Conservation (phyloP, 2,888 invertebrate species). For the Willowsia nigromaculata region DNA sequence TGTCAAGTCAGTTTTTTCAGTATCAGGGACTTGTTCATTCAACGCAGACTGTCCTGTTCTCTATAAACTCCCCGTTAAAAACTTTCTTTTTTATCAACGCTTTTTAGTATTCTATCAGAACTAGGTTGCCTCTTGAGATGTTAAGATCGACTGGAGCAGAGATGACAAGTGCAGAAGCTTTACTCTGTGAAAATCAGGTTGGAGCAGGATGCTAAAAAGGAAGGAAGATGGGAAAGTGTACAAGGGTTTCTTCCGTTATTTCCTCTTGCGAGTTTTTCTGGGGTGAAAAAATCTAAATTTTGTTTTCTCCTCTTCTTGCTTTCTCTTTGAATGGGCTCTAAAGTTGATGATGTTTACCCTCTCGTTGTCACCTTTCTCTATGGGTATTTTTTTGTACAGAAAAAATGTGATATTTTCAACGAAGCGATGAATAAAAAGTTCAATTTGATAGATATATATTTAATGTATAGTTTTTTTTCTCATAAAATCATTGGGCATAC, state of each 20-base stretch:
- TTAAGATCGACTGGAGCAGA: conserved; percentile 11
- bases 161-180: conserved; percentile 24
- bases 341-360: conserved; percentile 18
- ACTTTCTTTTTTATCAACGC: neutral
- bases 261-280: neutral
- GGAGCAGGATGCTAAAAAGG: conserved; percentile 6
- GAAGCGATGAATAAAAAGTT: neutral
- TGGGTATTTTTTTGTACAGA: neutral
- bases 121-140: conserved; percentile 40
- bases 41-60: neutral
- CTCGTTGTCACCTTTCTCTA: conserved; percentile 12
- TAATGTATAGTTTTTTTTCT: neutral
- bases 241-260: neutral
- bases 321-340: neutral
- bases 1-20: conserved; percentile 32
- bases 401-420: neutral
- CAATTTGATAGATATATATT: neutral
- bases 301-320: neutral
- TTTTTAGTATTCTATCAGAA: conserved; percentile 23
- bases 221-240: conserved; percentile 26
- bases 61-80: neutral
- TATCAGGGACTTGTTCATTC: neutral
- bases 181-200: conserved; percentile 8
- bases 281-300: neutral
- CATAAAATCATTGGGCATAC: neutral